Evolutionary conservation across 92 coral and sea anemone species (phyloP), one percentile per base, ranked within the genome.

Genomic region (Isaurus tuberculatus): DNA sequence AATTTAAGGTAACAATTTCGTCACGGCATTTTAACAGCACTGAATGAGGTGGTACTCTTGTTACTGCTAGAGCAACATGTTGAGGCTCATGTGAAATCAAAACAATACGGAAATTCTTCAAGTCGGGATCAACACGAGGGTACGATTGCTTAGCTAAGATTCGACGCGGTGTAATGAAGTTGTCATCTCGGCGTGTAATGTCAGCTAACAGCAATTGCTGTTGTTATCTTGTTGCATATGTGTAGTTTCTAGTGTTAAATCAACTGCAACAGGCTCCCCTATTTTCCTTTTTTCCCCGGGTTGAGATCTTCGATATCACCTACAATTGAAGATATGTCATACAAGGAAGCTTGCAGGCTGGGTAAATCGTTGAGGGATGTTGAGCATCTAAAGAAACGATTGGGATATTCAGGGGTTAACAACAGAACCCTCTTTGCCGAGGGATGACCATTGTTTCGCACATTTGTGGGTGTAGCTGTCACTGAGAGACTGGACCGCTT

Each of bases 141-240:
- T 60, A 60, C 67, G 1, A 26, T 16, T 60, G 67, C 1, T 60
- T 22, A 11, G 67, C 30, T 4, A 60, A 31, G 67, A 60, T 60
- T 60, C 58, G 15, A 0, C 32, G 32, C 9, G 15, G 67, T 22
- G 67, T 60, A n/a, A 4, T 60, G 20, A 57, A 57, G 64, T 57
- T 57, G 20, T 57, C 64, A 57, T 57, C 64, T 57, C 64, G 27
- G 64, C 64, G 64, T 4, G 23, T 57, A 22, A 60, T 60, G 23
- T 60, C 67, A 22, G 67, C 67, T 60, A 60, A 60, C 67, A 60
- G 67, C 25, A 60, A n/a, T 22, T 60, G 67, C 67, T 60, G 67
- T 60, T 31, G 31, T 60, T 60, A 1, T 31, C 67, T 60, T 60
- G 31, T 60, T 60, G 29, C 32, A 22, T 60, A 60, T 23, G 30